Base-by-base conservation (phyloP, 2,113 vertebrate genomes). In the Pseudorhombus dupliciocellatus region DNA sequence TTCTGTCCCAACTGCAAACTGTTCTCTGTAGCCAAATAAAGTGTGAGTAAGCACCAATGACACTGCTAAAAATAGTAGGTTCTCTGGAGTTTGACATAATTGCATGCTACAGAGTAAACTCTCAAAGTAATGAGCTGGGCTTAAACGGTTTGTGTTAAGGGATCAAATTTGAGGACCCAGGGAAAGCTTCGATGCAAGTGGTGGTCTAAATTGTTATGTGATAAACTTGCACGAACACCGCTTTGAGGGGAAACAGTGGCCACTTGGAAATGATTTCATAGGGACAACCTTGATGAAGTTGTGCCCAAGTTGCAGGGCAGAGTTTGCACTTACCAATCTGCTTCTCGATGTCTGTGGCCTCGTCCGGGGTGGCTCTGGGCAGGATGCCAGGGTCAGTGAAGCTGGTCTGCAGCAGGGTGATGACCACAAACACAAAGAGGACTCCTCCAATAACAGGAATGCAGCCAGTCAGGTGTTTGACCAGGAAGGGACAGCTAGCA, bases 361-460 rank as follows among this genome's bases (percentile, higher is more conserved):
- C 97, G 1, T 95, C 96, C 0, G 95, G 91, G 0, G 96, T 97
- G 25, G 97, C 96, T 86, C 97, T 92, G 75, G 97, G 97, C 79
- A 98, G 92, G 89, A 98, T 98, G 1, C 97, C 97, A 0, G 97
- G 97, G 87, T 98, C 97, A 0, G 93, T 94, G 94, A 97, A 95
- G 82, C 95, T 98, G 0, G 97, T 98, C 89, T 96, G 97, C 30
- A 98, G 94, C 78, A 98, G 90, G 64, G 95, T 96, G 93, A 96
- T 94, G 92, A 97, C 82, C 90, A 97, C 97, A 53, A 98, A 96
- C 65, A 96, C 93, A 91, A 98, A 95, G 44, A 98, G 95, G 84
- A 95, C 4, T 66, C 93, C 96, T 7, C 95, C 97, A 2, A 98
- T 96, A 66, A 93, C 86, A 59, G 97, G 97, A 84, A 98, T 96